These are phyloP conservation scores for Percopsis omiscomaycus DNA, from an alignment of 2,797 vertebrate genomes.

Conservation along the genomic window DNA sequence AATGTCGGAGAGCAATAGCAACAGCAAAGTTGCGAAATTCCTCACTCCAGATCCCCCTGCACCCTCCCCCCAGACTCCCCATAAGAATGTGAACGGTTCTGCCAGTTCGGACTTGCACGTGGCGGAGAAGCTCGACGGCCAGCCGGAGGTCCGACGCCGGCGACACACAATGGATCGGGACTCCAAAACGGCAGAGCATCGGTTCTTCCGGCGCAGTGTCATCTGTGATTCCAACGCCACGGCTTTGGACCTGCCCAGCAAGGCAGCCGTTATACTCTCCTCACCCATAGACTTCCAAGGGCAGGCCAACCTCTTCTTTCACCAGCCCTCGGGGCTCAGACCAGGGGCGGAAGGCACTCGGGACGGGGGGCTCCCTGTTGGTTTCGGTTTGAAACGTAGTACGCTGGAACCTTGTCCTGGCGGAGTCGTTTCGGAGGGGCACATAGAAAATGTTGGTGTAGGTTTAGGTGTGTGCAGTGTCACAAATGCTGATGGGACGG, in stretches of 20 bases:
- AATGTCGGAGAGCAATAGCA: constrained; percentile 76
- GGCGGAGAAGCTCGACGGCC: constrained; percentile 77
- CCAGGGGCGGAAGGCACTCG: constrained; percentile 29
- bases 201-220: constrained; percentile 96
- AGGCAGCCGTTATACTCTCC: constrained; percentile 80
- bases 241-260: constrained; percentile 91
- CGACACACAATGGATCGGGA: constrained; percentile 98
- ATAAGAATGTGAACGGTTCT: constrained; percentile 89
- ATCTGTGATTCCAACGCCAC: constrained; percentile 98
- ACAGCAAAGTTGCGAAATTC: constrained; percentile 69
- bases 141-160: constrained; percentile 85
- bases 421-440: constrained; percentile 31
- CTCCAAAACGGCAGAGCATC: constrained; percentile 90
- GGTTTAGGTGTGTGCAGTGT: not conserved
- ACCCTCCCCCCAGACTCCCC: constrained; percentile 66
- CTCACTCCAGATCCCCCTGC: constrained; percentile 69
- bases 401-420: constrained; percentile 43
- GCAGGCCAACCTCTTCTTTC: constrained; percentile 31
- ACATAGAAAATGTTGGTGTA: constrained; percentile 16
- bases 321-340: constrained; percentile 19
- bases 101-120: constrained; percentile 86
- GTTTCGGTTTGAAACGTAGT: constrained; percentile 35
- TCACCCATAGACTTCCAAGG: constrained; percentile 79
- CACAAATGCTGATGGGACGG: constrained; percentile 8
- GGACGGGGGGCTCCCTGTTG: constrained; percentile 24